These are phyloP conservation scores for Arctocebus calabarensis DNA, from an alignment of 2,797 vertebrate species.

Conservation along the genomic window DNA sequence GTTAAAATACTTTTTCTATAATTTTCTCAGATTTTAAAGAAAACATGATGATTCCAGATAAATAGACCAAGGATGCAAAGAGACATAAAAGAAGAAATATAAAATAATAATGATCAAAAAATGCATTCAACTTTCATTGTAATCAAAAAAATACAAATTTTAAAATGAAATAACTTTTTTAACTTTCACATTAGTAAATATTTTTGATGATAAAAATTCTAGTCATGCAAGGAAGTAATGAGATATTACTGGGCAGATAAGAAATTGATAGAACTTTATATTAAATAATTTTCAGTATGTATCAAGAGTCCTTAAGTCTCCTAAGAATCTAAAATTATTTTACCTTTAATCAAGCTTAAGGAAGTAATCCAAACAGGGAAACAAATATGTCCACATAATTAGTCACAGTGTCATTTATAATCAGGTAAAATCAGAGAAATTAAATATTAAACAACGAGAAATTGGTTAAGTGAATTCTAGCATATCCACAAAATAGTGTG, in stretches of 20 bases:
- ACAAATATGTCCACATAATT: background rate
- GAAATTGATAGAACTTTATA: slow-evolving; percentile 19
- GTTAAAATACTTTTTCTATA: slow-evolving; percentile 6
- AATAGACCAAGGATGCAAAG: slow-evolving; percentile 16
- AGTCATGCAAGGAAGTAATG: background rate
- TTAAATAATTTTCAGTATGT: background rate
- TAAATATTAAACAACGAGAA: slow-evolving; percentile 37
- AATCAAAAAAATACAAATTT: slow-evolving; percentile 54
- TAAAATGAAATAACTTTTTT: background rate
- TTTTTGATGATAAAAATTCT: slow-evolving; percentile 16
- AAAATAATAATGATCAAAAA: slow-evolving; percentile 37
- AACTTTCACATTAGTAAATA: slow-evolving; percentile 3
- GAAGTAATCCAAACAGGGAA: background rate
- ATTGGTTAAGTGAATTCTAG: slow-evolving; percentile 3
- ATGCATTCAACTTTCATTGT: background rate
- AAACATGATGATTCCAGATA: slow-evolving; percentile 34
- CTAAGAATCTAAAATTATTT: slow-evolving; percentile 40
- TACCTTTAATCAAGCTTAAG: background rate
- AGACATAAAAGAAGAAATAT: background rate
- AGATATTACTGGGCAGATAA: background rate
- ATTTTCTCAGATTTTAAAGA: background rate
- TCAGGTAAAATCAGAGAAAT: background rate
- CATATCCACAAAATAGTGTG: background rate
- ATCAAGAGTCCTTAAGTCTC: background rate
- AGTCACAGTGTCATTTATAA: slow-evolving; percentile 1